Conservation (phyloP, 2,797 vertebrate genomes). For the Rhinichthys osculus region DNA sequence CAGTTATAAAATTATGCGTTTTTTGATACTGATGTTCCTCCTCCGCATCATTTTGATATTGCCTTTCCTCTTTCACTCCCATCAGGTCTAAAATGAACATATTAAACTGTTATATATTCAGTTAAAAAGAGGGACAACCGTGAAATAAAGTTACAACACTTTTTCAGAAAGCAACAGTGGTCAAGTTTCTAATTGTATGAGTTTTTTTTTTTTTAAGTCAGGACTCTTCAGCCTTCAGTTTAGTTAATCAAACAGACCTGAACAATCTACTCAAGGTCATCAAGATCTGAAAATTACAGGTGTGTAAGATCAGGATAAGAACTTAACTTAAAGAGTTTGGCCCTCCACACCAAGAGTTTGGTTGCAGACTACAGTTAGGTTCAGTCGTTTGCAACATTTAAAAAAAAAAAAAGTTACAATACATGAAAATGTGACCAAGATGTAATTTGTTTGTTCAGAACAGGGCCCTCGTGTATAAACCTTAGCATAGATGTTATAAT, state of each 20-base stretch:
- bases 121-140: not conserved
- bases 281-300: too few species aligned
- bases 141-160: not conserved
- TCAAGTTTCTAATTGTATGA: not conserved
- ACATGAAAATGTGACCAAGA: too few species aligned
- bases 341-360: too few species aligned
- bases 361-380: too few species aligned
- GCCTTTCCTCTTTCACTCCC: not conserved
- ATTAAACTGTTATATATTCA: not conserved
- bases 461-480: too few species aligned
- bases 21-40: not conserved
- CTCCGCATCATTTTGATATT: not conserved
- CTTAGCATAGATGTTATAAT: too few species aligned
- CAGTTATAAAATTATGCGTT: not conserved
- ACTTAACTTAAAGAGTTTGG: too few species aligned
- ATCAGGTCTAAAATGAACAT: not conserved
- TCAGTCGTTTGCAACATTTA: too few species aligned
- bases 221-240: not conserved
- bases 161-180: not conserved
- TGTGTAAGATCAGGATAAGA: not conserved
- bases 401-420: too few species aligned
- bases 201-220: not conserved
- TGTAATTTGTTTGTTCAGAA: too few species aligned
- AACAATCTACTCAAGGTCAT: not conserved
- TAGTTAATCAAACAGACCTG: too few species aligned